Evolutionary conservation across 2,888 invertebrate genomes (phyloP).

Genomic region (Agrotis segetum): DNA sequence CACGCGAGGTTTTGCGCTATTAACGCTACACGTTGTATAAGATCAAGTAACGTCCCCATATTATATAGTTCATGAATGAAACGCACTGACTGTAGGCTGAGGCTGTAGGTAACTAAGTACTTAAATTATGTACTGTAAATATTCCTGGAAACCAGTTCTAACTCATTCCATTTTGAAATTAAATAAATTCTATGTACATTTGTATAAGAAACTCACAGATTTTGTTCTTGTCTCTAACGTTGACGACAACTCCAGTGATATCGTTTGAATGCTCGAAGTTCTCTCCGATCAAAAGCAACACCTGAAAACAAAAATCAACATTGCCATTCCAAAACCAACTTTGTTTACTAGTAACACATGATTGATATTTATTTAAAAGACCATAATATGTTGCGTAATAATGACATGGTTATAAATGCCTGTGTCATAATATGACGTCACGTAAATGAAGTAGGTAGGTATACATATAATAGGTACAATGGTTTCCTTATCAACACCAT

Average conservation of each 20-base stretch:
- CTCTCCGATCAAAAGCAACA: slow-evolving; percentile 95
- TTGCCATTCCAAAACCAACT: neutral
- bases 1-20: too few relatives aligned
- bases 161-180: neutral
- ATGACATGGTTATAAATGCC: too few relatives aligned
- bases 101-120: too few relatives aligned
- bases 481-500: slow-evolving; percentile 7
- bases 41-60: too few relatives aligned
- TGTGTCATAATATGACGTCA: slow-evolving; percentile 15
- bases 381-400: too few relatives aligned
- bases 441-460: slow-evolving; percentile 6
- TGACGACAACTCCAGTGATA: slow-evolving; percentile 98
- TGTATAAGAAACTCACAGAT: slow-evolving; percentile 91
- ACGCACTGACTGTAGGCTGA: too few relatives aligned
- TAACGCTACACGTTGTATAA: too few relatives aligned
- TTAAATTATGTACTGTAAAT: too few relatives aligned
- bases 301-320: slow-evolving; percentile 65
- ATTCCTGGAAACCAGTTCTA: too few relatives aligned
- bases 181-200: neutral
- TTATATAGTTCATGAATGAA: too few relatives aligned
- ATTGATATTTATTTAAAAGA: too few relatives aligned
- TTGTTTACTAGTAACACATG: neutral
- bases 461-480: slow-evolving; percentile 4
- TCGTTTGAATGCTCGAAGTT: slow-evolving; percentile 96
- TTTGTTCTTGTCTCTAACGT: slow-evolving; percentile 96